Evolutionary conservation across 2,797 vertebrate species (phyloP), one percentile per base, ranked within the genome.

Genomic region (Silurus lanzhouensis): DNA sequence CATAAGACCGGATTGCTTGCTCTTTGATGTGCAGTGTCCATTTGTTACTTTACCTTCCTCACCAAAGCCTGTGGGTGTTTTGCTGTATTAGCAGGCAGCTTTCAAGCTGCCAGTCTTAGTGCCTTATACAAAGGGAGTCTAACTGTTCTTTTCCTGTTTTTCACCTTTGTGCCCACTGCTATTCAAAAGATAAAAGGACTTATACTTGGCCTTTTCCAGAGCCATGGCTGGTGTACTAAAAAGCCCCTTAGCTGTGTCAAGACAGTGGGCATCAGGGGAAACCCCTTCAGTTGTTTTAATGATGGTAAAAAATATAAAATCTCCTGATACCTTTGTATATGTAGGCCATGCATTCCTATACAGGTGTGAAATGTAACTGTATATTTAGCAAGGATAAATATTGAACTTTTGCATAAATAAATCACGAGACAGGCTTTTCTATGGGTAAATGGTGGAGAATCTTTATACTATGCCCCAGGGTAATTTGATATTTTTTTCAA

Each of bases 131-230:
- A 88, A 86, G 82, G 82, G 78, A 76, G 82, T 68, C 75, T 84
- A 72, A 83, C 31, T 80, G 63, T 84, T 88, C 70, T 27, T 85
- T 90, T 90, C 86, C 89, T 90, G 89, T 90, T 90, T 87, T 90
- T 88, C 84, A 70, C 57, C 82, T 85, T 86, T 80, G 79, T 68
- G 82, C 84, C 74, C 84, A 70, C 55, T 83, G 72, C 82, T 82
- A 80, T 63, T 83, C 60, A 84, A 14, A 71, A 86, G 67, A 83
- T 83, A 46, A 86, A 87, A 85, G 84, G 66, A 82, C 31, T 31
- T 31, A 2, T 31, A 71, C 27, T n/a, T 74, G 76, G 17, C 48
- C 67, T 72, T 67, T 84, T 86, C n/a, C 31, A 77, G 6, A 82
- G 57, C 25, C 15, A 6, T 44, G 27, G 17, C 27, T 55, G 25